Percentiles rank a stretch among this genome's conserved stretches.
These are phyloP conservation scores for Sula dactylatra DNA, from an alignment of 2,113 vertebrate genomes.

Conservation along the genomic window DNA sequence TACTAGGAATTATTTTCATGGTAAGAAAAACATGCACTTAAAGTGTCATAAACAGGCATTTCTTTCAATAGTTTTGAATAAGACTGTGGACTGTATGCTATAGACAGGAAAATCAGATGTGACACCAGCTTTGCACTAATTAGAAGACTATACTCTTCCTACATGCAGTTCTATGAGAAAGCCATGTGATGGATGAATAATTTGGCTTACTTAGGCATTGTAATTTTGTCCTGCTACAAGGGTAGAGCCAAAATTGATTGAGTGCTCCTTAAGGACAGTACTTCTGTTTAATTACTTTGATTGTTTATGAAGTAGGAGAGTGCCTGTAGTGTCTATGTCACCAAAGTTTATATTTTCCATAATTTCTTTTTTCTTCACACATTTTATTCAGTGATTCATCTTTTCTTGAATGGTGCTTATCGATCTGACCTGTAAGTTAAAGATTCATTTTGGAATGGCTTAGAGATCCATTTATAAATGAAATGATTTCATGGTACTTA, in stretches of 20 bases:
- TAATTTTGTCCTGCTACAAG: neutral
- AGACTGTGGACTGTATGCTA: neutral
- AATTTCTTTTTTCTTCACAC: neutral
- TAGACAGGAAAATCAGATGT: neutral
- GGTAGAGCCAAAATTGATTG: neutral
- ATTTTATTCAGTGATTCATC: neutral
- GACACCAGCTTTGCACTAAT: neutral
- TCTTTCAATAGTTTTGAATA: neutral
- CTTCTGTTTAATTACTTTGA: neutral
- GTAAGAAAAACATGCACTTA: neutral
- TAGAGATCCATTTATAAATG: constrained; percentile 15
- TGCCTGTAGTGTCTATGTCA: neutral
- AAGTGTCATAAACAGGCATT: neutral
- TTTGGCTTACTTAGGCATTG: neutral
- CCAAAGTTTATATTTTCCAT: neutral
- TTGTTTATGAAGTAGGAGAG: neutral
- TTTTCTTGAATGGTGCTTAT: neutral
- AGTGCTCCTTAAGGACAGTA: neutral
- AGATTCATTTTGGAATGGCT: neutral
- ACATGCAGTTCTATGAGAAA: neutral
- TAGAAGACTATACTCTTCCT: neutral
- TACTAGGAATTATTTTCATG: neutral
- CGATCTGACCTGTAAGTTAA: neutral
- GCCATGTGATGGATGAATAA: neutral
- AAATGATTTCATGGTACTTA: constrained; percentile 14